Conservation (phyloP, 2,113 vertebrate genomes). For the Lepisosteus osseus region DNA sequence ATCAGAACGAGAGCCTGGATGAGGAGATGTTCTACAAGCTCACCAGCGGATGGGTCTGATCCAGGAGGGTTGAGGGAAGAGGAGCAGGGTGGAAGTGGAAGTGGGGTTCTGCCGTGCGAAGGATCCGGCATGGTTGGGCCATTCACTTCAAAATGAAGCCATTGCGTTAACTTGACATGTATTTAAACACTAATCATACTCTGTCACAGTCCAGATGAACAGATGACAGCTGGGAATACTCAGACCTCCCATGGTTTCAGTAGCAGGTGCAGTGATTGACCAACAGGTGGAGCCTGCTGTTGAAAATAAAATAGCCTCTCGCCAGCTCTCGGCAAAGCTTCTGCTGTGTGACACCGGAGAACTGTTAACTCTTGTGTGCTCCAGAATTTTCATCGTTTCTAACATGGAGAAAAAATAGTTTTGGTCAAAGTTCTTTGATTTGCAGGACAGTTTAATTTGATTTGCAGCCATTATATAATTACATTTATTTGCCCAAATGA, state of each 20-base stretch:
- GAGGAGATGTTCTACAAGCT: slow-evolving; percentile 99
- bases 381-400: no score
- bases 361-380: no score
- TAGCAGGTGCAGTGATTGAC: neutral
- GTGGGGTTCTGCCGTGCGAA: slow-evolving; percentile 36
- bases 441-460: no score
- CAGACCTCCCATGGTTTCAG: slow-evolving; percentile 13
- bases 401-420: no score
- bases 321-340: neutral
- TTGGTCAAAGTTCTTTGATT: no score
- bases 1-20: slow-evolving; percentile 96
- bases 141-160: slow-evolving; percentile 37
- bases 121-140: slow-evolving; percentile 52
- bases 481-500: no score
- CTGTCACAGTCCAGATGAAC: slow-evolving; percentile 34
- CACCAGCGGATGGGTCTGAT: slow-evolving; percentile 96
- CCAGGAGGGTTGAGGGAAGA: slow-evolving; percentile 23
- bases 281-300: neutral
- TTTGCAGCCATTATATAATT: no score
- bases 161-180: slow-evolving; percentile 38
- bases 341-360: neutral
- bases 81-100: slow-evolving; percentile 17
- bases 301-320: slow-evolving; percentile 13
- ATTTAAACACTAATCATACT: slow-evolving; percentile 38
- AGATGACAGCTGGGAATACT: neutral